These are phyloP conservation scores for Drosophila paranaensis DNA, from an alignment of 2,888 invertebrate species.

Conservation along the genomic window DNA sequence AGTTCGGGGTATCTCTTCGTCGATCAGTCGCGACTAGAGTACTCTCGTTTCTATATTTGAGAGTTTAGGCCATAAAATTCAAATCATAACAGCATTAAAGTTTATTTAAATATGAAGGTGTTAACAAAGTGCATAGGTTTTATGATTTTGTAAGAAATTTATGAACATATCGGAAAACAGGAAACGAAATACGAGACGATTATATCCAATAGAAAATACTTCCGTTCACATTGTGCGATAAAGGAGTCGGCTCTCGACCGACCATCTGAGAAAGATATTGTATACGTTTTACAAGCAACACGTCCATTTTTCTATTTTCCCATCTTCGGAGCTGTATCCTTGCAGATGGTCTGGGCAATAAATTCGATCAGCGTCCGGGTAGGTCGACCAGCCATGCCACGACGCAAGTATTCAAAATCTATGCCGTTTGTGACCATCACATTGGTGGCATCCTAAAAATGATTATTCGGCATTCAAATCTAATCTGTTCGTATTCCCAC, in stretches of 20 bases:
- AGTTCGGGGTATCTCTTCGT: too few species aligned
- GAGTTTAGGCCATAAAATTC: too few species aligned
- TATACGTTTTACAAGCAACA: neutral
- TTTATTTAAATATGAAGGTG: neutral
- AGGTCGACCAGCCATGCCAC: constrained; percentile 92
- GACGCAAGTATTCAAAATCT: constrained; percentile 87
- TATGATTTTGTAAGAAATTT: constrained; percentile 6
- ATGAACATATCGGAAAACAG: constrained; percentile 18
- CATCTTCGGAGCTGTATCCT: constrained; percentile 81
- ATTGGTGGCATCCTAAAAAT: constrained; percentile 88
- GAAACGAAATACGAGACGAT: constrained; percentile 5
- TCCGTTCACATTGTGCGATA: neutral
- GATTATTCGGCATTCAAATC: neutral
- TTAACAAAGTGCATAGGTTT: neutral
- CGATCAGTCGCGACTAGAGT: too few species aligned
- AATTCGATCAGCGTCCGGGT: constrained; percentile 91
- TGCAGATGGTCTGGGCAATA: constrained; percentile 86
- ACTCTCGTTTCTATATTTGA: too few species aligned
- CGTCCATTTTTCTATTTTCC: constrained; percentile 43
- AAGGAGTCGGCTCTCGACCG: neutral
- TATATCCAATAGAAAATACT: constrained; percentile 7
- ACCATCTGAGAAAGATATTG: neutral
- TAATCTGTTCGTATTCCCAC: too few species aligned
- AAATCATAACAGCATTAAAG: neutral
- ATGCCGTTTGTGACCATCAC: constrained; percentile 89